Conservation (phyloP, 2,888 invertebrate species). For the Lepidocyrtinus sp. region DNA sequence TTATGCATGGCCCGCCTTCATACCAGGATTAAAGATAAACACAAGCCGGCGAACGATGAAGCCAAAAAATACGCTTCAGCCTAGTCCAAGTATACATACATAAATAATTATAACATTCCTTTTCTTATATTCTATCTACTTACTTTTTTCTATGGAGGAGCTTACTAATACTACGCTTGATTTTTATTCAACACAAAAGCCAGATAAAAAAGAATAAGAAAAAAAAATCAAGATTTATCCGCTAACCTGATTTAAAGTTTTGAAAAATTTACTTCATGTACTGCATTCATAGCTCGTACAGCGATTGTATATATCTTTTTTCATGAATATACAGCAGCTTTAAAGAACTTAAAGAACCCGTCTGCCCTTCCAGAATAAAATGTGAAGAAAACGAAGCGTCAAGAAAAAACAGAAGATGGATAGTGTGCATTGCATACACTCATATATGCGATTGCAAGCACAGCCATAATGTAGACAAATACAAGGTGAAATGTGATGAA, state of each 20-base stretch:
- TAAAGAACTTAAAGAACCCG: slow-evolving; percentile 36
- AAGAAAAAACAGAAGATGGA: slow-evolving; percentile 25
- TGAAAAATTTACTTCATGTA: too few species aligned
- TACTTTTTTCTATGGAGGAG: not conserved
- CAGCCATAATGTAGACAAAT: slow-evolving; percentile 29
- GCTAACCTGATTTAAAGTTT: slow-evolving; percentile 37
- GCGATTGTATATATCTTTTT: not conserved
- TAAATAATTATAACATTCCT: not conserved
- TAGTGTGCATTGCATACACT: slow-evolving; percentile 34
- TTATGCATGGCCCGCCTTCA: not conserved
- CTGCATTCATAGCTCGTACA: not conserved
- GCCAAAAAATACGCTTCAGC: not conserved
- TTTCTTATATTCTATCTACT: not conserved
- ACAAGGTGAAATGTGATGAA: slow-evolving; percentile 43
- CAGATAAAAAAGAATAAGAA: slow-evolving; percentile 40
- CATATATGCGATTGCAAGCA: not conserved
- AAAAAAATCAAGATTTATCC: slow-evolving; percentile 56
- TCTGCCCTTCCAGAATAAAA: slow-evolving; percentile 38
- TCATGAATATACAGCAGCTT: not conserved
- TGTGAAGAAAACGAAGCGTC: slow-evolving; percentile 23
- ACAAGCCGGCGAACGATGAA: not conserved
- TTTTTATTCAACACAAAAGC: slow-evolving; percentile 45
- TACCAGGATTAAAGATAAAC: not conserved
- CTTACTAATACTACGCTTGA: slow-evolving; percentile 27
- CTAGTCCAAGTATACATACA: not conserved